phyloP scores from a whole-genome alignment of 1,140 invertebrate species.

The Drosophila sproati region DNA sequence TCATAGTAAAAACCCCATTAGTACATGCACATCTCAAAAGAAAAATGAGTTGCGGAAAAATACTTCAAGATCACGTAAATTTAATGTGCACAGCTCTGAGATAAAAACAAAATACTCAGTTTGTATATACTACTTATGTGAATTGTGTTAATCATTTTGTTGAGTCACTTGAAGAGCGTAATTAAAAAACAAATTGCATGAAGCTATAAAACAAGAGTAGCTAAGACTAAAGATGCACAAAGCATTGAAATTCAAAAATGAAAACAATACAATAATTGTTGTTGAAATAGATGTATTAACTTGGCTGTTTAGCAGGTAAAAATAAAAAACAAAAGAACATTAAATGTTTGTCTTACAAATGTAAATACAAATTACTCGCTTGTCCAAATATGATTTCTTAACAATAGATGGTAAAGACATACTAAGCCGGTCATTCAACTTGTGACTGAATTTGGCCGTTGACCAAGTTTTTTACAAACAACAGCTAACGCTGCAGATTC shows the following conservation, averaged over 20 bases:
- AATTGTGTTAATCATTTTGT: slow-evolving; percentile 34
- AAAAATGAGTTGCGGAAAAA: slow-evolving; percentile 31
- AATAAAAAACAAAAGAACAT: neutral
- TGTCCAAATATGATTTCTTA: slow-evolving; percentile 17
- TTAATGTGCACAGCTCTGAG: neutral
- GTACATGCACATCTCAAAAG: neutral
- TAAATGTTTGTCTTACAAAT: neutral
- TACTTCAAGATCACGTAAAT: slow-evolving; percentile 20
- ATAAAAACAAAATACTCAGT: neutral
- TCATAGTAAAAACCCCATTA: neutral
- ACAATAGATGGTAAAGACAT: slow-evolving; percentile 22
- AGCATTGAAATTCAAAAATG: neutral
- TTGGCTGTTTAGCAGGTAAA: slow-evolving; percentile 1
- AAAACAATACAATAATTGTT: slow-evolving; percentile 3
- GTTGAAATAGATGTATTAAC: slow-evolving; percentile 14
- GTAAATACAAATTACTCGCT: slow-evolving; percentile 8
- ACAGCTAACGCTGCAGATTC: slow-evolving; percentile 2
- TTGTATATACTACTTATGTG: neutral
- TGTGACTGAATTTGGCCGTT: slow-evolving; percentile 34
- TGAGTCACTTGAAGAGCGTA: slow-evolving; percentile 24
- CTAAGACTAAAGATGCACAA: neutral
- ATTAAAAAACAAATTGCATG: slow-evolving; percentile 8
- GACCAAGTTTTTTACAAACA: slow-evolving; percentile 59
- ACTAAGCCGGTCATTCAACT: slow-evolving; percentile 69
- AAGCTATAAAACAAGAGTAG: slow-evolving; percentile 1